phyloP scores from a whole-genome alignment of 1,140 invertebrate species.

The Drosophila sp. region DNA sequence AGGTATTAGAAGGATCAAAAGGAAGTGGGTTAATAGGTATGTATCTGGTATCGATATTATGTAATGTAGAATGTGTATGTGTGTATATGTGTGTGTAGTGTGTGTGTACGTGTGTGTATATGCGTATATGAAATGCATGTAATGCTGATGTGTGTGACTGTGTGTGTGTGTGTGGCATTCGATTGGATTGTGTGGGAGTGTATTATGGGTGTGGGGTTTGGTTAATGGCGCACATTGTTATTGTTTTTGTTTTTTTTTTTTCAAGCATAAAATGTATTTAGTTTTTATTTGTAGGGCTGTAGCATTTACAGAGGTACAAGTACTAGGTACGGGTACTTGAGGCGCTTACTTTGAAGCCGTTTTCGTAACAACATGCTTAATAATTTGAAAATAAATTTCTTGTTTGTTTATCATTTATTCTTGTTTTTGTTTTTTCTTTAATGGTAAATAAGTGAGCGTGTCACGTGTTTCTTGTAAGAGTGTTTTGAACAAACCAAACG shows the following conservation, averaged over 20 bases:
- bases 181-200: conserved; percentile 20
- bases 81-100: conserved; percentile 17
- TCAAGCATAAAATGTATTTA: conserved; percentile 61
- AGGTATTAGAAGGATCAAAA: conserved; percentile 30
- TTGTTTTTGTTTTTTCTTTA: conserved; percentile 43
- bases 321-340: conserved; percentile 72
- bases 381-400: conserved; percentile 59
- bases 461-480: conserved; percentile 73
- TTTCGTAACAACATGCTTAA: conserved; percentile 76
- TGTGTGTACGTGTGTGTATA: conserved; percentile 18
- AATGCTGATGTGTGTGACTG: conserved; percentile 15
- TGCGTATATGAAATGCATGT: conserved; percentile 14
- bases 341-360: conserved; percentile 68
- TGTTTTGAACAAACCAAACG: conserved; percentile 54
- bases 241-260: conserved; percentile 26
- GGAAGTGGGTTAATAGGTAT: conserved; percentile 9
- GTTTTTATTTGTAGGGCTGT: conserved; percentile 54
- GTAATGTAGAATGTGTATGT: conserved; percentile 13
- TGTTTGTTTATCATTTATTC: conserved; percentile 25
- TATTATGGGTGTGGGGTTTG: conserved; percentile 6
- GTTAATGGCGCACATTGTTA: no score
- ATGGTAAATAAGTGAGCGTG: conserved; percentile 76
- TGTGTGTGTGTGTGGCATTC: conserved; percentile 32
- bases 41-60: conserved; percentile 19
- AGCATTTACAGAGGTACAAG: conserved; percentile 76